Base-by-base conservation (phyloP, 1,140 invertebrate species). In the Arion vulgaris region DNA sequence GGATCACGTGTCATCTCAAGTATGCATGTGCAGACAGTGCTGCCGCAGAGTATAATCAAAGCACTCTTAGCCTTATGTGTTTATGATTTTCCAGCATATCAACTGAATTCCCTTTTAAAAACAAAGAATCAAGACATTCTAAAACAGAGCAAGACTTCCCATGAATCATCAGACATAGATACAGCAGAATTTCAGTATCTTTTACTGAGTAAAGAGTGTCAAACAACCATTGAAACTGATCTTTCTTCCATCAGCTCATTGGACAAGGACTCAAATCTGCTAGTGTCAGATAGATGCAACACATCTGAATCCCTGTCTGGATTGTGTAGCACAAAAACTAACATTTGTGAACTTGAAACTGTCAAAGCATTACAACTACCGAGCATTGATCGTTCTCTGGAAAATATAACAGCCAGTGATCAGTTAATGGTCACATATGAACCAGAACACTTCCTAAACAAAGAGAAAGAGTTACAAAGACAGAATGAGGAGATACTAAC, bases 51-150 rank as follows among this genome's bases (percentile, higher is more conserved):
- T 75, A 49, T 75, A 32, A 49, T 75, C 19, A 75, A 75, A 51
- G 41, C 45, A 49, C 73, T 75, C n/a, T 51, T 75, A 51, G n/a
- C 39, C n/a, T 36, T 75, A 23, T 75, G 73, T 75, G 39, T 34
- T 45, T 34, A 26, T 49, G 73, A 75, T 75, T 34, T 45, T 34
- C 45, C 73, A 75, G 2, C 28, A 19, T 45, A 72, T 23, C 71
- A 41, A 72, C 26, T 72, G 41, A 72, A 72, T 26, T 45, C 36
- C 13, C 26, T 72, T 45, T 32, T 41, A 38, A 72, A 39, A 72
- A n/a, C 39, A 45, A 72, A 72, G 26, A 72, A 39, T 32, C 71
- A 72, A 13, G 23, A 72, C 23, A 26, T 32, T 41, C 36, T 39
- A 28, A 72, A 41, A 39, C 7, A 41, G 71, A 26, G 41, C 2